Evolutionary conservation across 37 sponge, comb jelly and placozoan species (phyloP), one percentile per base, ranked within the genome.

Genomic region (Agelas oroides): DNA sequence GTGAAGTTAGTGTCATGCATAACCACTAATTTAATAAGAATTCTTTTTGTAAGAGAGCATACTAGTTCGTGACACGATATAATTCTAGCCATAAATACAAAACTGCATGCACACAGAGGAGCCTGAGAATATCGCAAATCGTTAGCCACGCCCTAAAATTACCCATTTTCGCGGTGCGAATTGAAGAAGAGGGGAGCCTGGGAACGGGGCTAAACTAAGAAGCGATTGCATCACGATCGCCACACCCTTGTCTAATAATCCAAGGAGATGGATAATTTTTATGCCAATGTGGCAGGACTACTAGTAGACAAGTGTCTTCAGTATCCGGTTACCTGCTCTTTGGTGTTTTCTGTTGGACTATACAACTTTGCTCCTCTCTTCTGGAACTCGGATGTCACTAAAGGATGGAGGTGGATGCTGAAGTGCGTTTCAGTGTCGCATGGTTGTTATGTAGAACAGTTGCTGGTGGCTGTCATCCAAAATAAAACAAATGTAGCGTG

Each of bases 231-330:
- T 17, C 25, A 55, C 59, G 16, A 57, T 19, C 19, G 59, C 59
- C 18, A 19, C 19, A 19, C 18, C 19, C 59, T n/a, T 66, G 31
- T 17, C n/a, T n/a, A n/a, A n/a, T n/a, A n/a, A n/a, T n/a, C n/a
- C n/a, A n/a, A n/a, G n/a, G n/a, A 66, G 15, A 24, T 17, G 69
- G 27, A 66, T 66, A 25, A 20, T 16, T 17, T 66, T 25, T 66
- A n/a, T 28, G 69, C 24, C 27, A 20, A 25, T 66, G 27, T 66
- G 27, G 69, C 69, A 16, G 69, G 69, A n/a, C 27, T 66, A 24
- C 27, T 66, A 16, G 69, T 66, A 16, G 31, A 66, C 31, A 66
- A 28, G 69, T 66, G 69, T 66, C 69, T 66, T 25, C 69, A 66
- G 27, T 66, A 66, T 66, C 69, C 69, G 16, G 69, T 66, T 25